These are phyloP conservation scores for Bactericera cockerelli DNA, from an alignment of 1,140 invertebrate genomes.

Conservation along the genomic window DNA sequence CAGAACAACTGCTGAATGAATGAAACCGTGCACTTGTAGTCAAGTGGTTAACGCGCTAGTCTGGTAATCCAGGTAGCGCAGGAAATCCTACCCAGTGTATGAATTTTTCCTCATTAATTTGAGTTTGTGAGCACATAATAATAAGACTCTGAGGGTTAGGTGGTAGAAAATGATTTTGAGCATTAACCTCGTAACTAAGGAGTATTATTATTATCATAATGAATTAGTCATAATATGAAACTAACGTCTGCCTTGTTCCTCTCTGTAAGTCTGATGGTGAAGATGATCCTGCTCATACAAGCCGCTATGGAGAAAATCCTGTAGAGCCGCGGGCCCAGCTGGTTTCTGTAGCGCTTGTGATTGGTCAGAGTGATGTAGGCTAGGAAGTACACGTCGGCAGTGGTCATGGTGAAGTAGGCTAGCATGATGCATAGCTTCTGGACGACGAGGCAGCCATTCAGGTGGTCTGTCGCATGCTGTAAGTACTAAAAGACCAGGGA, in stretches of 20 bases:
- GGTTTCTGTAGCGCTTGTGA: background rate
- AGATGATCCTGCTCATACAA: background rate
- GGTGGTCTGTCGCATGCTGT: background rate
- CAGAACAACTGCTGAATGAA: background rate
- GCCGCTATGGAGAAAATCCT: background rate
- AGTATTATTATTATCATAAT: too few species aligned
- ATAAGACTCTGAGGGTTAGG: too few species aligned
- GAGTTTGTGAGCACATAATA: too few species aligned
- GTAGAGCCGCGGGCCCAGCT: background rate
- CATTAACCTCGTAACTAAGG: too few species aligned
- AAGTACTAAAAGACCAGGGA: too few species aligned
- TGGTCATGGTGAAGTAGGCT: background rate
- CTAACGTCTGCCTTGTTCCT: background rate
- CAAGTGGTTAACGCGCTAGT: too few species aligned
- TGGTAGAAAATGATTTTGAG: too few species aligned
- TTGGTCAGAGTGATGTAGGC: background rate
- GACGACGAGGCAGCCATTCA: background rate
- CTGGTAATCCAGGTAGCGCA: too few species aligned
- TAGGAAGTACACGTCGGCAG: background rate
- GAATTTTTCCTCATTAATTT: too few species aligned
- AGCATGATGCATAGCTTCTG: background rate
- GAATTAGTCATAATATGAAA: too few species aligned
- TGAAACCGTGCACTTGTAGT: too few species aligned
- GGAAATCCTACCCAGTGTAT: too few species aligned
- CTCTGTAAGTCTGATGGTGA: background rate